A percentile compares a stretch with the other conserved stretches of the same genome.
phyloP scores from a whole-genome alignment of 1,140 invertebrate species.

The Drosophila oshimai region DNA sequence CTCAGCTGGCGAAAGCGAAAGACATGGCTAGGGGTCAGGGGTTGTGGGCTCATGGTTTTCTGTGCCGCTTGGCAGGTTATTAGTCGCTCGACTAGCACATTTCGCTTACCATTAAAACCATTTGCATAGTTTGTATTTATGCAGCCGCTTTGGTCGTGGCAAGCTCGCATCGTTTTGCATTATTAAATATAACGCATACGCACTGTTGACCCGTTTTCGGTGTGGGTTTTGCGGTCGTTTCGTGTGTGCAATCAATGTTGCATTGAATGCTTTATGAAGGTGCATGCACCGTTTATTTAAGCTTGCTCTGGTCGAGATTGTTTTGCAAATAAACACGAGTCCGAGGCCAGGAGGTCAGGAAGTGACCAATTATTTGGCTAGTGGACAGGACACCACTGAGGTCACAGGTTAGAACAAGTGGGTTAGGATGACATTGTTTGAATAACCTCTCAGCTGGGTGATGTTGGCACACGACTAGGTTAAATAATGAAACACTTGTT shows the following conservation, averaged over 20 bases:
- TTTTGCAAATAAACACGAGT: conserved; percentile 16
- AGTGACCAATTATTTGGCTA: conserved; percentile 22
- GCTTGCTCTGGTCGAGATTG: conserved; percentile 15
- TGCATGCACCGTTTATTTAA: conserved; percentile 18
- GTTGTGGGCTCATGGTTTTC: conserved; percentile 9
- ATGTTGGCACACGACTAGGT: too few species aligned
- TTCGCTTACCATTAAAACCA: conserved; percentile 70
- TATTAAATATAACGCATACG: conserved; percentile 70
- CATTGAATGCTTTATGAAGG: conserved; percentile 35
- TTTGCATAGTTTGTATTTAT: conserved; percentile 67
- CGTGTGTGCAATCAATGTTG: conserved; percentile 20
- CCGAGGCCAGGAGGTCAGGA: conserved; percentile 6
- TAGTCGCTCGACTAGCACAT: conserved; percentile 50
- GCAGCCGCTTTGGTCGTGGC: conserved; percentile 34
- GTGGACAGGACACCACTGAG: not conserved
- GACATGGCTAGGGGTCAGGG: not conserved
- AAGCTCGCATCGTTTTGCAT: conserved; percentile 55
- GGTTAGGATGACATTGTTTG: not conserved
- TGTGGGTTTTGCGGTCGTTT: not conserved
- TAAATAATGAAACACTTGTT: too few species aligned
- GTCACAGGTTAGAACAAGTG: not conserved
- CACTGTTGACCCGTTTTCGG: conserved; percentile 57
- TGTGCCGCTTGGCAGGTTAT: conserved; percentile 45
- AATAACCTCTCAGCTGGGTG: not conserved
- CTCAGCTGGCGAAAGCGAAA: not conserved